These are phyloP conservation scores for Drosophila subquinaria DNA, from an alignment of 2,888 invertebrate genomes.

Conservation along the genomic window DNA sequence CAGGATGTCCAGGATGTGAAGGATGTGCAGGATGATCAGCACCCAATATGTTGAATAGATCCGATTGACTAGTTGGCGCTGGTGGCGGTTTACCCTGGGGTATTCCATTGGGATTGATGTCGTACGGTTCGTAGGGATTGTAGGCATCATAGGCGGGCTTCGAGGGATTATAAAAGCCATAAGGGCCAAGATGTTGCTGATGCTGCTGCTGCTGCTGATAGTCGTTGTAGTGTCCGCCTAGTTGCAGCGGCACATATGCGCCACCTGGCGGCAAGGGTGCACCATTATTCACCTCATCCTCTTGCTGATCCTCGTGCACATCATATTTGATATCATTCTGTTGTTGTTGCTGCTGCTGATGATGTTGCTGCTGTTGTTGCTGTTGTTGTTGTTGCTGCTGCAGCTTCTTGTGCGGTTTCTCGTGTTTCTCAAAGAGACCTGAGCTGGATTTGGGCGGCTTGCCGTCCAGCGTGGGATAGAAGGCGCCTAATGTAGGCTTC, in stretches of 20 bases:
- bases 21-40: conserved; percentile 60
- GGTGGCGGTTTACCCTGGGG: conserved; percentile 83
- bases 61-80: conserved; percentile 83
- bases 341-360: conserved; percentile 58
- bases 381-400: conserved; percentile 54
- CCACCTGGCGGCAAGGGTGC: conserved; percentile 65
- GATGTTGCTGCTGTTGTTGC: conserved; percentile 59
- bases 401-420: conserved; percentile 79
- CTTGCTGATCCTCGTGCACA: conserved; percentile 79
- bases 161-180: conserved; percentile 84
- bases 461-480: conserved; percentile 85
- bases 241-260: conserved; percentile 85
- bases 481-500: conserved; percentile 73
- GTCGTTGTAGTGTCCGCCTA: conserved; percentile 81
- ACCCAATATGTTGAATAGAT: conserved; percentile 84
- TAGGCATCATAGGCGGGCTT: conserved; percentile 81
- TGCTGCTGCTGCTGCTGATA: conserved; percentile 78
- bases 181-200: conserved; percentile 72
- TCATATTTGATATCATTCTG: conserved; percentile 84
- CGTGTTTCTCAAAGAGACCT: conserved; percentile 75
- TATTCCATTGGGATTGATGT: conserved; percentile 83
- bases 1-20: conserved; percentile 39
- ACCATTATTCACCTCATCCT: conserved; percentile 63
- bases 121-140: conserved; percentile 82
- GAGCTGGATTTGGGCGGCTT: conserved; percentile 80